phyloP scores from a whole-genome alignment of 2,888 invertebrate species.

The Monochamus alternatus region DNA sequence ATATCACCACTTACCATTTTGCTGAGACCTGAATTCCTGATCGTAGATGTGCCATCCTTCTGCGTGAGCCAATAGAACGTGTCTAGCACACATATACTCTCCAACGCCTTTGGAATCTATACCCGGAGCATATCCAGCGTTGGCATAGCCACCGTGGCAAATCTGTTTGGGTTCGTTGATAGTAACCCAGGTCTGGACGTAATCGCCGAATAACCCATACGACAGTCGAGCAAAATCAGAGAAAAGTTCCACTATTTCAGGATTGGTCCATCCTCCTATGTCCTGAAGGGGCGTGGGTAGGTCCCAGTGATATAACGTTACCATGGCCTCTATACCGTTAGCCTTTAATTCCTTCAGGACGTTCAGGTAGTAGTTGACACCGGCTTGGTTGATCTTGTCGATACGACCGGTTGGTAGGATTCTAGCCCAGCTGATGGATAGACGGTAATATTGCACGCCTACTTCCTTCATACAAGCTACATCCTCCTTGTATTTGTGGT shows the following conservation, averaged over 20 bases:
- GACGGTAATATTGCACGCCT: slow-evolving; percentile 73
- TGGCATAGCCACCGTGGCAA: slow-evolving; percentile 61
- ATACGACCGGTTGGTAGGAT: slow-evolving; percentile 75
- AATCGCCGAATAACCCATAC: slow-evolving; percentile 54
- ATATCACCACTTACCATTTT: slow-evolving; percentile 70
- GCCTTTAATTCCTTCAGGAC: slow-evolving; percentile 66
- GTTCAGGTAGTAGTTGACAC: slow-evolving; percentile 55
- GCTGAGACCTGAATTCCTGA: slow-evolving; percentile 73
- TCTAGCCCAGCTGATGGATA: slow-evolving; percentile 59
- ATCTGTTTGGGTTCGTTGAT: slow-evolving; percentile 72
- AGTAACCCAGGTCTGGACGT: slow-evolving; percentile 72
- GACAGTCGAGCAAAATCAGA: slow-evolving; percentile 73
- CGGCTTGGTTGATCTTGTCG: slow-evolving; percentile 71
- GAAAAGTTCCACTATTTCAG: slow-evolving; percentile 73
- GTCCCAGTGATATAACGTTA: slow-evolving; percentile 75
- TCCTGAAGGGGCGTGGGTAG: slow-evolving; percentile 72
- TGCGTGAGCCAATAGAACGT: slow-evolving; percentile 79
- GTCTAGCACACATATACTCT: slow-evolving; percentile 78
- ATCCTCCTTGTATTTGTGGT: slow-evolving; percentile 78
- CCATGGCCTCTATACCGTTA: slow-evolving; percentile 73
- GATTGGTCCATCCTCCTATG: slow-evolving; percentile 71
- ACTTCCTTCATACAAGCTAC: slow-evolving; percentile 74
- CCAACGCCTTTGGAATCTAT: slow-evolving; percentile 71
- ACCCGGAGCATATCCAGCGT: slow-evolving; percentile 62
- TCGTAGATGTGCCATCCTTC: slow-evolving; percentile 78